Base-by-base conservation (phyloP, 37 sponge, comb jelly and placozoan genomes). In the Ianthella basta region DNA sequence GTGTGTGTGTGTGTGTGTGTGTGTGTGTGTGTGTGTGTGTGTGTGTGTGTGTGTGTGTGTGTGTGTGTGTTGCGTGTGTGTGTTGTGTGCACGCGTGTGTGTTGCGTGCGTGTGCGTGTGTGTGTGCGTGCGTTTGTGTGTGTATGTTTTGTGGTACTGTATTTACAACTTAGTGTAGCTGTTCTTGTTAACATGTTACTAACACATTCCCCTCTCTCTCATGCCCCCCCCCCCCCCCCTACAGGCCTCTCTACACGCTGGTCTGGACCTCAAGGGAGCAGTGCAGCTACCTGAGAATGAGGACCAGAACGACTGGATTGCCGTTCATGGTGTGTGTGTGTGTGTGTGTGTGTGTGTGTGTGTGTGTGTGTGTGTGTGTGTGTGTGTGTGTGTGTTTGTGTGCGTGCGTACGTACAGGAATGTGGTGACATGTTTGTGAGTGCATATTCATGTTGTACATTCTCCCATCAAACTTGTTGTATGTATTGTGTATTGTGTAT, bases 171-270 rank as follows among this genome's bases (percentile, higher is more conserved):
- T 3, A 13, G 23, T 72, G 37, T 72, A 34, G 8, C 10, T 73
- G 6, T 5, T 73, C 10, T 2, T 59, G 34, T 80, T 3, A 2
- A 33, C 6, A 24, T 80, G n/a, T 80, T n/a, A 29, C 24, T 13
- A 10, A 10, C 10, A 10, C 29, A 29, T 61, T 2, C 64, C 64
- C 13, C 64, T 27, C 3, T 61, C 64, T 61, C 2, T 10, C 64
- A 13, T 29, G 29, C 64, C 64, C 2, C 64, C 64, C 10, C 12
- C 13, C 64, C 29, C 64, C 72, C 8, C 24, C 85, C n/a, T 40
- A 3, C 64, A 96, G 92, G 97, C 97, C 23, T 91, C 97, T 0
- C 90, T 96, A 1, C 86, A 94, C 75, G 89, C 97, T 60, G 97
- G 97, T 16, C 87, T 96, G 10, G 97, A 96, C 33, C 85, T 96